These are phyloP conservation scores for Bos indicus DNA, from an alignment of 2,113 vertebrate genomes.

Conservation along the genomic window DNA sequence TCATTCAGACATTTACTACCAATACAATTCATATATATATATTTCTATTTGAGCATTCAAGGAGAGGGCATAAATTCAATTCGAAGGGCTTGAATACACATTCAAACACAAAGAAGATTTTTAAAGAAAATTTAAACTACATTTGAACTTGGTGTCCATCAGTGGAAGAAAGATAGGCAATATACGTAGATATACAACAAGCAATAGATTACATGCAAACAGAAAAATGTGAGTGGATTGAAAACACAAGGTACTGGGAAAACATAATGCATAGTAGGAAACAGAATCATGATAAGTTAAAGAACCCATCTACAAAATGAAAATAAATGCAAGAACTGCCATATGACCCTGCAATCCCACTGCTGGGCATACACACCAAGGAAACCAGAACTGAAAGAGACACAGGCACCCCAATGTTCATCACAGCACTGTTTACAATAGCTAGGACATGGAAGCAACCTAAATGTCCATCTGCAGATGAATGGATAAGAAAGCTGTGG, in stretches of 20 bases:
- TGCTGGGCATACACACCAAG: not conserved
- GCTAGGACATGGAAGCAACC: not conserved
- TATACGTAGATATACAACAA: accelerated
- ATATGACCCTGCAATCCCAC: not conserved
- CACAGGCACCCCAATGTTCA: not conserved
- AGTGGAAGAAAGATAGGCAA: not conserved
- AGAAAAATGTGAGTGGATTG: not conserved
- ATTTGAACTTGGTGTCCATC: not conserved
- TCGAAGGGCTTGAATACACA: not conserved
- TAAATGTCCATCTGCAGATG: not conserved
- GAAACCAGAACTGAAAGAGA: not conserved
- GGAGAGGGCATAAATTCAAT: not conserved
- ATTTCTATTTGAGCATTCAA: not conserved
- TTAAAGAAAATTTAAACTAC: not conserved
- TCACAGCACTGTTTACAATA: not conserved
- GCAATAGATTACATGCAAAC: not conserved
- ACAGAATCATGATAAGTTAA: not conserved
- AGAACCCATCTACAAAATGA: not conserved
- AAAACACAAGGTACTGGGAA: not conserved
- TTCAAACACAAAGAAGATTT: not conserved
- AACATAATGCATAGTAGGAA: not conserved
- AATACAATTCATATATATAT: not conserved
- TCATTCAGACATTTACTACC: not conserved
- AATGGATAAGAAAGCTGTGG: not conserved
- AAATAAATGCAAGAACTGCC: not conserved